phyloP scores from a whole-genome alignment of 2,797 vertebrate species.

The Gadopsis bispinosus region DNA sequence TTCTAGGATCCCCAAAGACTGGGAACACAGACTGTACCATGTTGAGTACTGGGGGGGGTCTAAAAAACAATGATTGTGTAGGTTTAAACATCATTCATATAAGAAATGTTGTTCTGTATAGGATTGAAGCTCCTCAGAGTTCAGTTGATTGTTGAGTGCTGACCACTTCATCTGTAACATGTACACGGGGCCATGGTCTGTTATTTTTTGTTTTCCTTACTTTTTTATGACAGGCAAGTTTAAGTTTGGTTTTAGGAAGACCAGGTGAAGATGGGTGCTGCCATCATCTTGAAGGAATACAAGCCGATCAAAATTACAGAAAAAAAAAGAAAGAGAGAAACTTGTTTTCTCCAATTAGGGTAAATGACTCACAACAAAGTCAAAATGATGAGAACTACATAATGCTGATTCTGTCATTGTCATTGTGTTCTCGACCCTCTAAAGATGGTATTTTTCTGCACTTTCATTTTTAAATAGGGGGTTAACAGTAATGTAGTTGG shows the following conservation, averaged over 20 bases:
- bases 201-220: neutral
- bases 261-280: no score
- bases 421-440: constrained; percentile 19
- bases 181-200: neutral
- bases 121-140: neutral
- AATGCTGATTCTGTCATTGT: constrained; percentile 18
- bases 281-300: neutral
- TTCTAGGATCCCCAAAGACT: neutral
- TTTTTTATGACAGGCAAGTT: neutral
- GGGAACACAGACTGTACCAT: no score
- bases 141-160: neutral
- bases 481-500: constrained; percentile 33
- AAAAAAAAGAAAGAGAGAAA: neutral
- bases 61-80: no score
- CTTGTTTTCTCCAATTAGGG: neutral
- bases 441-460: constrained; percentile 25
- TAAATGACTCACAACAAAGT: constrained; percentile 12
- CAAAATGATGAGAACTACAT: constrained; percentile 3
- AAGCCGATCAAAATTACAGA: neutral
- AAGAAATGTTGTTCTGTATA: neutral
- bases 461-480: constrained; percentile 38
- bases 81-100: no score
- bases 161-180: neutral
- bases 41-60: no score
- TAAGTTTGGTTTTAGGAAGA: neutral